Percentiles rank a stretch among this genome's conserved stretches.
Conservation (phyloP, 2,113 vertebrate species). For the Pluvialis apricaria region DNA sequence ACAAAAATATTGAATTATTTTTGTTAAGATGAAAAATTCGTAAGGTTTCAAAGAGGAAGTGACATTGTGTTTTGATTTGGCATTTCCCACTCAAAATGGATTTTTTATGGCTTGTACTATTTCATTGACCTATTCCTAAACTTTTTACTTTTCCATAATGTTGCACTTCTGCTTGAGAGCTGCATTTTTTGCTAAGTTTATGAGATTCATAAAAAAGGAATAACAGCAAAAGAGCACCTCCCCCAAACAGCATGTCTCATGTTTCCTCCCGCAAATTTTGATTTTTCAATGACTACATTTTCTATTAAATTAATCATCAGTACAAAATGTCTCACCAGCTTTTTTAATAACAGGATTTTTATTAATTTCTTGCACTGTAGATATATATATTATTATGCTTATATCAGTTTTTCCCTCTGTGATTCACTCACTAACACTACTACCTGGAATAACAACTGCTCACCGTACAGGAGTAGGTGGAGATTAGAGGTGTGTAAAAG, state of each 20-base stretch:
- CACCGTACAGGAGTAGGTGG: background rate
- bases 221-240: fast-evolving
- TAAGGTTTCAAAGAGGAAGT: background rate
- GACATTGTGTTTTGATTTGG: background rate
- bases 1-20: background rate
- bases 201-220: background rate
- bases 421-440: background rate
- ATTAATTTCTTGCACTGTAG: background rate
- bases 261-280: background rate
- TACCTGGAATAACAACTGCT: background rate
- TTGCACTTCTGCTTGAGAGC: background rate
- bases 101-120: background rate
- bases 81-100: background rate
- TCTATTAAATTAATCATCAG: background rate
- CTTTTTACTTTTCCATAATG: background rate
- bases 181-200: background rate
- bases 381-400: background rate
- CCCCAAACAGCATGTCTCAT: fast-evolving
- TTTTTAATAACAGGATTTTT: background rate
- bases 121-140: background rate
- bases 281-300: background rate
- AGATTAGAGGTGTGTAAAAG: background rate
- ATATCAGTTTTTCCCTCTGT: background rate
- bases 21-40: background rate
- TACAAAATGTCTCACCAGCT: background rate